Evolutionary conservation across 2,888 invertebrate genomes (phyloP).

Genomic region (Andrena bicolor): DNA sequence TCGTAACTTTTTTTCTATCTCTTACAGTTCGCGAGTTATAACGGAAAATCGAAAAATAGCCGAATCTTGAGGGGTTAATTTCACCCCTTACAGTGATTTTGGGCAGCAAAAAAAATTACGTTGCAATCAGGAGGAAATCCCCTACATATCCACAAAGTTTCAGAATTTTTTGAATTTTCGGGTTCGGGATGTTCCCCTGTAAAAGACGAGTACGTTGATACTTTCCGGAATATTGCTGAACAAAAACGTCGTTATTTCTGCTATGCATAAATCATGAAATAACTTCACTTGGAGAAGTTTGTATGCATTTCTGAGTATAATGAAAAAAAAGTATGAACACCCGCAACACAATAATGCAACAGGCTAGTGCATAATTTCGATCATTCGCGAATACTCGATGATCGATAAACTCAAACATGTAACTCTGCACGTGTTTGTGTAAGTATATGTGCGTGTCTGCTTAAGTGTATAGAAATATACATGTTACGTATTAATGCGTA

Average conservation of each 20-base stretch:
- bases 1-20: too few species aligned
- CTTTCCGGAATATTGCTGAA: background rate
- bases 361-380: conserved; percentile 42
- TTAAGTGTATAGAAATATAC: background rate
- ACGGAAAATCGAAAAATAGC: too few species aligned
- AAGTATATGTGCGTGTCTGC: background rate
- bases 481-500: conserved; percentile 26
- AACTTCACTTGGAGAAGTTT: background rate
- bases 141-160: too few species aligned
- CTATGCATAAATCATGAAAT: background rate
- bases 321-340: conserved; percentile 13
- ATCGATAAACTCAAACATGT: background rate
- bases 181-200: too few species aligned
- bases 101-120: too few species aligned
- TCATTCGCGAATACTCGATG: background rate
- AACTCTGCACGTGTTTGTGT: background rate
- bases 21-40: too few species aligned
- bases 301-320: background rate
- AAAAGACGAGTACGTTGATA: too few species aligned
- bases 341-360: conserved; percentile 44
- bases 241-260: background rate
- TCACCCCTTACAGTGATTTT: too few species aligned
- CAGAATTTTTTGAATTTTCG: too few species aligned
- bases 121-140: too few species aligned
- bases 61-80: too few species aligned